A percentile compares a stretch with the other conserved stretches of the same genome.
These are phyloP conservation scores for Staurois parvus DNA, from an alignment of 2,797 vertebrate species.

Conservation along the genomic window DNA sequence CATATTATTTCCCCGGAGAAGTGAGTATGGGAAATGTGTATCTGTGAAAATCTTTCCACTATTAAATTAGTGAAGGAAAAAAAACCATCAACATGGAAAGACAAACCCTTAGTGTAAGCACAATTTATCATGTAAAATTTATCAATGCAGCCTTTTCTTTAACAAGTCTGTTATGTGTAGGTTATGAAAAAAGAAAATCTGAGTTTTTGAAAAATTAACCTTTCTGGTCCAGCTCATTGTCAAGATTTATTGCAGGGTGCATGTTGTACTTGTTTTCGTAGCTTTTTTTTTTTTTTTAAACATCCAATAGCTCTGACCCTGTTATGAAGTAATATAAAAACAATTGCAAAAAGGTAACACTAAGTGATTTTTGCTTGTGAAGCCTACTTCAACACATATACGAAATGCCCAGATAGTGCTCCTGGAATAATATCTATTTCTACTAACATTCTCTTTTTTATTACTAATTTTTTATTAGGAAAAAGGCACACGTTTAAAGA, in stretches of 20 bases:
- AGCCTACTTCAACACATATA: too few relatives aligned
- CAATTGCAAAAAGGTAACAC: conserved; percentile 32
- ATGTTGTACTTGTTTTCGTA: conserved; percentile 13
- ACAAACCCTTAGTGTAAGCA: conserved; percentile 6
- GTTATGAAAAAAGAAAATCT: conserved; percentile 20
- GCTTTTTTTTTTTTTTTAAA: conserved; percentile 19
- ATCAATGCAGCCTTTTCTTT: conserved; percentile 31
- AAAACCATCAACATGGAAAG: conserved; percentile 8
- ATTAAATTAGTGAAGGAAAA: conserved; percentile 44
- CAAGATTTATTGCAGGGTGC: conserved; percentile 42
- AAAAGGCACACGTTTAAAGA: too few relatives aligned
- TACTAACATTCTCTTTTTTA: too few relatives aligned
- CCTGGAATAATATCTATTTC: too few relatives aligned
- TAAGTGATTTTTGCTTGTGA: background rate
- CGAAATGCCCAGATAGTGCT: too few relatives aligned
- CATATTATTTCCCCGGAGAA: conserved; percentile 57
- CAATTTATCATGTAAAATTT: conserved; percentile 41
- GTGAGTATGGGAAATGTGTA: conserved; percentile 4
- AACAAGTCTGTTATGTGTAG: conserved; percentile 38
- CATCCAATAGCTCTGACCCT: conserved; percentile 40
- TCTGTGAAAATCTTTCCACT: conserved; percentile 29
- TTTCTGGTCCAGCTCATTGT: conserved; percentile 39
- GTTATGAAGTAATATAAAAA: conserved; percentile 26
- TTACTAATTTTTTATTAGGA: too few relatives aligned
- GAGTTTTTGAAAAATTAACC: conserved; percentile 35